These are phyloP conservation scores for Gallinago stenura DNA, from an alignment of 2,797 vertebrate genomes.

Conservation along the genomic window DNA sequence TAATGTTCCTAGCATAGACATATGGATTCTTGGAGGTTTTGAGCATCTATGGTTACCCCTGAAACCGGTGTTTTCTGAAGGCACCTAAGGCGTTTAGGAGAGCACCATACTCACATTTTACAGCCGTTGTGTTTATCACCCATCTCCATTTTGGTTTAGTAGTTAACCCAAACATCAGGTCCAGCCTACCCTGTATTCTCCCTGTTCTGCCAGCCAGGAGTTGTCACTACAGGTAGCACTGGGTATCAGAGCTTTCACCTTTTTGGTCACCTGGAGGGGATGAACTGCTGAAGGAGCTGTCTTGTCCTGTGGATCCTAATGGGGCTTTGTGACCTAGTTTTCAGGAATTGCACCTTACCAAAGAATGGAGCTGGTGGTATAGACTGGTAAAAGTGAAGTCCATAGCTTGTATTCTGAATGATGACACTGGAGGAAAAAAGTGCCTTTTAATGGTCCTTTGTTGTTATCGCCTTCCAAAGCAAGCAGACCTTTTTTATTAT, in stretches of 20 bases:
- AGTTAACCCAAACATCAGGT: background rate
- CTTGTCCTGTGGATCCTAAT: background rate
- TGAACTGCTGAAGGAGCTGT: background rate
- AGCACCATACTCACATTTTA: background rate
- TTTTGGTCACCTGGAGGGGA: background rate
- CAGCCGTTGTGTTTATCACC: background rate
- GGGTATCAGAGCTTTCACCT: background rate
- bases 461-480: background rate
- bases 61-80: background rate
- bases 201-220: background rate
- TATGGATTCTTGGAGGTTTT: background rate
- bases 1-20: accelerated
- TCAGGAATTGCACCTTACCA: background rate
- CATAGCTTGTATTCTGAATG: background rate
- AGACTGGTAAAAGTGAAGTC: background rate
- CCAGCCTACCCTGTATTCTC: background rate
- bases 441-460: accelerated
- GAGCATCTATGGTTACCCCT: accelerated
- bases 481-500: background rate
- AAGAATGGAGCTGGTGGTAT: background rate
- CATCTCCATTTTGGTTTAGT: background rate
- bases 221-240: background rate
- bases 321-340: background rate
- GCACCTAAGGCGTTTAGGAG: background rate
- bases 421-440: background rate